phyloP scores from a whole-genome alignment of 2,797 vertebrate species.

The Microchirus variegatus region DNA sequence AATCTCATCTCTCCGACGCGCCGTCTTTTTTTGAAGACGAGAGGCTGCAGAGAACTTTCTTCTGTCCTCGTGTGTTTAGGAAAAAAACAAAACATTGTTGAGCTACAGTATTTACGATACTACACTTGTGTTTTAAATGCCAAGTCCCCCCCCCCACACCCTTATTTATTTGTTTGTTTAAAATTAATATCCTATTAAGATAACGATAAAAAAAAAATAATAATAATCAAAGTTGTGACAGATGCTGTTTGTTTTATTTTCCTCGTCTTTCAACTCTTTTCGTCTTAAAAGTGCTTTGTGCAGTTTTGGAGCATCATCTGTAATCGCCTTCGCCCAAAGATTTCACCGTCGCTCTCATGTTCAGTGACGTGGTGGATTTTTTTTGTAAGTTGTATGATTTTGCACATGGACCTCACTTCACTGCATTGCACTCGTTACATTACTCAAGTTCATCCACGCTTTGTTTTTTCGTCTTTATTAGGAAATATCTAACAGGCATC shows the following conservation, averaged over 20 bases:
- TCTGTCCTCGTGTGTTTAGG: conserved; percentile 28
- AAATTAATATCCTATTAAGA: conserved; percentile 39
- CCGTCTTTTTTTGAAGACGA: conserved; percentile 58
- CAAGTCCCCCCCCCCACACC: conserved; percentile 29
- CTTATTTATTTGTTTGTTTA: conserved; percentile 67
- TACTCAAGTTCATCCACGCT: conserved; percentile 11
- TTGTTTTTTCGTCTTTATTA: neutral
- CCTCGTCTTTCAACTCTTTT: conserved; percentile 7
- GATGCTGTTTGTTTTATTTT: neutral
- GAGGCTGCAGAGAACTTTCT: conserved; percentile 27
- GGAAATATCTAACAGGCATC: conserved; percentile 5
- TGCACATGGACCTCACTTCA: conserved; percentile 55
- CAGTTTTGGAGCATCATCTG: conserved; percentile 33
- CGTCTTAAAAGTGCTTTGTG: conserved; percentile 32
- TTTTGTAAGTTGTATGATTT: conserved; percentile 37
- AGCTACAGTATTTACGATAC: conserved; percentile 47
- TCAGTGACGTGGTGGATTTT: conserved; percentile 21
- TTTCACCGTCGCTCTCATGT: conserved; percentile 32
- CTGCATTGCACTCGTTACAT: conserved; percentile 63
- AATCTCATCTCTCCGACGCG: conserved; percentile 24
- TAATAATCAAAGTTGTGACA: conserved; percentile 21
- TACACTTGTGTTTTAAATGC: conserved; percentile 65
- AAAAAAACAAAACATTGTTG: neutral
- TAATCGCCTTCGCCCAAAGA: conserved; percentile 60
- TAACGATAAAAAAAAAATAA: conserved; percentile 7